Evolutionary conservation across 2,797 vertebrate species (phyloP).

Genomic region (Hylomyscus alleni): DNA sequence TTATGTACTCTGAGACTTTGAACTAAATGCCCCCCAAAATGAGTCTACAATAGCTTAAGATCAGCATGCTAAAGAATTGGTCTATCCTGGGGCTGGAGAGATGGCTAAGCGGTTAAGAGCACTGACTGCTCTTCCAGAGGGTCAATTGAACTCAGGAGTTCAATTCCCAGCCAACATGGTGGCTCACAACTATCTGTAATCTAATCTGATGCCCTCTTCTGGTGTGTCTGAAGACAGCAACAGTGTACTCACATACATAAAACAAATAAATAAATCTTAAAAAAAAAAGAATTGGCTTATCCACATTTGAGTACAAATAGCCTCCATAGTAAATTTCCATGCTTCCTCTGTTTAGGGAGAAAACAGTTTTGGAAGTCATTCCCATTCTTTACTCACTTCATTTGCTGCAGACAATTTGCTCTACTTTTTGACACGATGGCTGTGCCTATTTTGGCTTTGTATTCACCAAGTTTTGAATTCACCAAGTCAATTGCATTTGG

Average conservation of each 20-base stretch:
- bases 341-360: neutral
- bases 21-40: neutral
- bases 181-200: no score
- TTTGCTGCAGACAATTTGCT: neutral
- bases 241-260: no score
- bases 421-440: neutral
- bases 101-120: no score
- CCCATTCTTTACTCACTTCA: neutral
- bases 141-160: no score
- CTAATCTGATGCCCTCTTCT: no score
- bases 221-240: no score
- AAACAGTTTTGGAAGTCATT: neutral
- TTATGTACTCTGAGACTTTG: neutral
- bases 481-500: neutral
- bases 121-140: no score
- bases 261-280: no score
- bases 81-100: neutral
- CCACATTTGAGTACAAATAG: neutral
- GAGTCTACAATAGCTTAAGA: neutral
- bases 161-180: no score
- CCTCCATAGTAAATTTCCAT: neutral
- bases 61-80: neutral
- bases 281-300: neutral
- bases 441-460: neutral
- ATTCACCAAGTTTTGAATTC: neutral